These are phyloP conservation scores for Rhagoletis zephyria DNA, from an alignment of 1,140 invertebrate species.

Conservation along the genomic window DNA sequence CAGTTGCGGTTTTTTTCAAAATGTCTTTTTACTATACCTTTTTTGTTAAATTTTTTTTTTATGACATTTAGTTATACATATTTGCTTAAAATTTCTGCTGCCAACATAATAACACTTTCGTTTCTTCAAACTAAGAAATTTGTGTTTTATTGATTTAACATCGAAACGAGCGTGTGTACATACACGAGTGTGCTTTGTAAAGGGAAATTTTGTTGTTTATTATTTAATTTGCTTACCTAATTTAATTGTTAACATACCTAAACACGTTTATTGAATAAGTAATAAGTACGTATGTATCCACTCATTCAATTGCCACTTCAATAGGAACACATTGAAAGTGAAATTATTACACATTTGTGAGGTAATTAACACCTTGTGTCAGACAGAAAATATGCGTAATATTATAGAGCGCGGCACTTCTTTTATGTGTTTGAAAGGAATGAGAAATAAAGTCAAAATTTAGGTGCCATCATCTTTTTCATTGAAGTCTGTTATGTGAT, in stretches of 20 bases:
- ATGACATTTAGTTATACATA: background rate
- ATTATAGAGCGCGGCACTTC: no score
- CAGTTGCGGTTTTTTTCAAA: background rate
- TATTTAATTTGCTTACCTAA: conserved; percentile 42
- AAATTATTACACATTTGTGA: conserved; percentile 17
- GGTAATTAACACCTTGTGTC: conserved; percentile 11
- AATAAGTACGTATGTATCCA: background rate
- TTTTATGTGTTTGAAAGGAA: no score
- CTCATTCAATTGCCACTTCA: background rate
- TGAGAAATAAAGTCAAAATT: no score
- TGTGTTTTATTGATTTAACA: background rate
- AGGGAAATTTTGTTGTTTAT: conserved; percentile 12
- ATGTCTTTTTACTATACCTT: background rate
- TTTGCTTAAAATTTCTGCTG: background rate
- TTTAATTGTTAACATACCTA: background rate
- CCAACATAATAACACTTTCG: background rate
- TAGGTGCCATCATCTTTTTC: no score
- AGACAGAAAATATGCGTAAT: background rate
- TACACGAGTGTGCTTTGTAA: background rate
- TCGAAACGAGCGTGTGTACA: background rate
- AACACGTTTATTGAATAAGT: conserved; percentile 36
- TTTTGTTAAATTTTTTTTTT: background rate
- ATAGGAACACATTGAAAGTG: background rate
- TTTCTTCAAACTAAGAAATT: background rate
- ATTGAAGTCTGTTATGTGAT: no score